phyloP scores from a whole-genome alignment of 2,113 vertebrate genomes.

The Sapayoa aenigma region DNA sequence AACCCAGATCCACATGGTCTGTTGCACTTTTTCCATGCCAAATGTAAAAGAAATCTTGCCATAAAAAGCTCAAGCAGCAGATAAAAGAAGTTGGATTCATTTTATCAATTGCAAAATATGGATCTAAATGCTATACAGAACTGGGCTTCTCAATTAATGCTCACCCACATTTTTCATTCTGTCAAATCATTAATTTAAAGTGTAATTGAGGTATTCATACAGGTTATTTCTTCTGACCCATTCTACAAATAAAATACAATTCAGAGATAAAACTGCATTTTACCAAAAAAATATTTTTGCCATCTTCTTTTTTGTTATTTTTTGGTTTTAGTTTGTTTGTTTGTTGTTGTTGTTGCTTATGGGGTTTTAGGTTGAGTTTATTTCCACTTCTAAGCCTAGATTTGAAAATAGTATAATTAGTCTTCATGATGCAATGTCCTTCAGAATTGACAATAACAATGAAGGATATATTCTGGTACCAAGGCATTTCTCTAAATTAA shows the following conservation, averaged over 20 bases:
- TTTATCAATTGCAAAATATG: not conserved
- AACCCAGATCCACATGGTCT: not conserved
- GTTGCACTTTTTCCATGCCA: not conserved
- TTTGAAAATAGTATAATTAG: not conserved
- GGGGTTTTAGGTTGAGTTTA: not conserved
- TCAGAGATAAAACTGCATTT: not conserved
- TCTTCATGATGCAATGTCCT: not conserved
- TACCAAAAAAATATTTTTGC: not conserved
- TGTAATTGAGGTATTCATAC: not conserved
- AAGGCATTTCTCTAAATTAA: not conserved
- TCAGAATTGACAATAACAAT: not conserved
- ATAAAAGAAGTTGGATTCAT: not conserved
- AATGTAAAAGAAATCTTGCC: not conserved
- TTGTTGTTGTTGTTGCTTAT: not conserved
- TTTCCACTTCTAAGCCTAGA: not conserved
- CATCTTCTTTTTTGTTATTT: fast-evolving
- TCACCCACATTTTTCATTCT: not conserved
- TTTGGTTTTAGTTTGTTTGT: not conserved
- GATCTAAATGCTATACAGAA: not conserved
- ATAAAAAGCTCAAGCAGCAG: not conserved
- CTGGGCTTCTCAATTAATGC: not conserved
- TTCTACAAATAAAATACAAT: not conserved
- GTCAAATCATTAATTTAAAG: not conserved
- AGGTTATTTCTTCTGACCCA: not conserved
- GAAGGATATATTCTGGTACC: not conserved